Percentiles rank a stretch among this genome's conserved stretches.
phyloP scores from a whole-genome alignment of 2,888 invertebrate species.

The Ectemnius cavifrons region DNA sequence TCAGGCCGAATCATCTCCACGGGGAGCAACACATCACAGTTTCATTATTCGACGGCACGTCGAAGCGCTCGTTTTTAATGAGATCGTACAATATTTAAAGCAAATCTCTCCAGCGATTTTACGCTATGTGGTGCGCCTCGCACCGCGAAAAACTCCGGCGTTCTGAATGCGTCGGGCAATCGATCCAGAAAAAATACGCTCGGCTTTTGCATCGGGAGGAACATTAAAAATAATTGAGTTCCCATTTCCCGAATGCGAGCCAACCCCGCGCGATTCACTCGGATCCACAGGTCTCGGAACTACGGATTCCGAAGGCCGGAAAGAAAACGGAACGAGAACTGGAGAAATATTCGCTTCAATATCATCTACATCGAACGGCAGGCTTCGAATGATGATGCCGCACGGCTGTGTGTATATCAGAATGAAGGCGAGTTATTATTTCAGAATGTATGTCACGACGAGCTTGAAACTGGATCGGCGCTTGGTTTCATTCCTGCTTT shows the following conservation, averaged over 20 bases:
- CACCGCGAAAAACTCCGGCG: background rate
- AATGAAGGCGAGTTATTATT: background rate
- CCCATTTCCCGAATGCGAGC: background rate
- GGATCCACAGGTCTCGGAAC: too few species aligned
- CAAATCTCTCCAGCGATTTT: conserved; percentile 46
- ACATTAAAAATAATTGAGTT: background rate
- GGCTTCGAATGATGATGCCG: too few species aligned
- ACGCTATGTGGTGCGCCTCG: conserved; percentile 1
- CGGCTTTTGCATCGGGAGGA: background rate
- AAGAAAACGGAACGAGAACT: too few species aligned
- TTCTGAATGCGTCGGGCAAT: conserved; percentile 1
- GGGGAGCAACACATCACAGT: conserved; percentile 24
- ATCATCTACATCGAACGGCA: too few species aligned
- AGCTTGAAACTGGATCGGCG: conserved; percentile 2
- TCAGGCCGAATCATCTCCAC: conserved; percentile 34
- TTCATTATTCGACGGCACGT: conserved; percentile 52
- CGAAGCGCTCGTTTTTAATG: conserved; percentile 65
- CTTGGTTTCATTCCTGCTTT: conserved; percentile 10
- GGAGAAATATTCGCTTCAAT: too few species aligned
- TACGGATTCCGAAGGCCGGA: too few species aligned
- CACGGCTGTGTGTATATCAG: too few species aligned
- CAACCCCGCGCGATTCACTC: too few species aligned
- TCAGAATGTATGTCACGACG: conserved; percentile 2
- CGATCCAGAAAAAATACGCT: background rate
- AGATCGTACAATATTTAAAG: conserved; percentile 70